Evolutionary conservation across 1,140 invertebrate genomes (phyloP).

Genomic region (Pygmarrhopalites habei): DNA sequence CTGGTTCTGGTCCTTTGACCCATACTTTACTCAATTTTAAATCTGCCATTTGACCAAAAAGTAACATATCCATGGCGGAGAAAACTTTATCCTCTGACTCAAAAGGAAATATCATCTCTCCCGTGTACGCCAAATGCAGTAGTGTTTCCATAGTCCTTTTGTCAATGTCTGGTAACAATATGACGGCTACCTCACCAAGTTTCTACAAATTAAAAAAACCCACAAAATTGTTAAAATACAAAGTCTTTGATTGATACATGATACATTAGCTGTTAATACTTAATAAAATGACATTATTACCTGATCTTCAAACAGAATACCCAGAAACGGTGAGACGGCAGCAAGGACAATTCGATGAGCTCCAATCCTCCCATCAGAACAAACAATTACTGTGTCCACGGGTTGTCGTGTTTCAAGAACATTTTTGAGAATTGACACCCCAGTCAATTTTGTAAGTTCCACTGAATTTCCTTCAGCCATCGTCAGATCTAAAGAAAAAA

Average conservation of each 20-base stretch:
- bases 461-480: too few relatives aligned
- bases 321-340: constrained; percentile 27
- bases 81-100: constrained; percentile 19
- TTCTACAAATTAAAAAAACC: too few relatives aligned
- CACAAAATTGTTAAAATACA: constrained; percentile 4
- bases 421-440: constrained; percentile 12
- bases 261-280: constrained; percentile 1
- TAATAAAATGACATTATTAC: constrained; percentile 12
- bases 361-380: constrained; percentile 32
- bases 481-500: neutral
- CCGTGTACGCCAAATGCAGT: constrained; percentile 29
- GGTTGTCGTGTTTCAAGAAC: constrained; percentile 12
- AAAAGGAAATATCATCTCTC: constrained; percentile 19
- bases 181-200: constrained; percentile 11
- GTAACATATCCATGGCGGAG: constrained; percentile 19
- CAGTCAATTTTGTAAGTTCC: constrained; percentile 6
- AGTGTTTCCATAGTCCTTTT: constrained; percentile 23
- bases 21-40: neutral
- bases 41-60: constrained; percentile 13
- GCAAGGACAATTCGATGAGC: constrained; percentile 32
- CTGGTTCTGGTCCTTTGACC: neutral
- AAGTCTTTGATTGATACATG: neutral
- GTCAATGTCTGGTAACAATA: constrained; percentile 29
- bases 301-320: constrained; percentile 17
- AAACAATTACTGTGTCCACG: constrained; percentile 25